Percentiles rank a stretch among this genome's conserved stretches.
Evolutionary conservation across 2,113 vertebrate species (phyloP).

Genomic region (Capricornis sumatraensis): DNA sequence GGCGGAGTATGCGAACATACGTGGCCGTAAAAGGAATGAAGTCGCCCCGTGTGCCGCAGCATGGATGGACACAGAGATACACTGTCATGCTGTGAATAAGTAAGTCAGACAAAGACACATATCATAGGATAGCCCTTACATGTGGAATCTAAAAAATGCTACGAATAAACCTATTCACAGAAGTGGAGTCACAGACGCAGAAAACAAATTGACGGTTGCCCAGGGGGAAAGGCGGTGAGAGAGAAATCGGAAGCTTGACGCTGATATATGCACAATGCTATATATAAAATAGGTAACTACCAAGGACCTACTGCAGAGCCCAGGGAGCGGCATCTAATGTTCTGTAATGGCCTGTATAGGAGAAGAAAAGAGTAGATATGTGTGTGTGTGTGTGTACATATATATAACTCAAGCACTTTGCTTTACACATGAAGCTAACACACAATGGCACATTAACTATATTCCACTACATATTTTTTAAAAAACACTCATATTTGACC

Average conservation of each 20-base stretch:
- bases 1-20: fast-evolving
- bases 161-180: background rate
- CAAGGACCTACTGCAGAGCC: background rate
- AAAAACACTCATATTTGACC: background rate
- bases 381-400: background rate
- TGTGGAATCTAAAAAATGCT: fast-evolving
- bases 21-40: fast-evolving
- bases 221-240: background rate
- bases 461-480: background rate
- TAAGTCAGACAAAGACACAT: background rate
- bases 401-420: background rate
- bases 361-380: background rate
- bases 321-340: fast-evolving
- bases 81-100: background rate
- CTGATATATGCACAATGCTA: background rate
- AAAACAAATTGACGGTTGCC: background rate
- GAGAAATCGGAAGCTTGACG: background rate
- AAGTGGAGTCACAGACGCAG: background rate
- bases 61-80: fast-evolving
- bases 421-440: background rate
- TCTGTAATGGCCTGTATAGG: background rate
- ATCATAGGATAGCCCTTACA: background rate
- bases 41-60: fast-evolving
- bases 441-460: background rate
- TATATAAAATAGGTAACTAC: fast-evolving